A percentile compares a stretch with the other conserved stretches of the same genome.
These are phyloP conservation scores for Philhelius pedissequus DNA, from an alignment of 2,888 invertebrate species.

Conservation along the genomic window DNA sequence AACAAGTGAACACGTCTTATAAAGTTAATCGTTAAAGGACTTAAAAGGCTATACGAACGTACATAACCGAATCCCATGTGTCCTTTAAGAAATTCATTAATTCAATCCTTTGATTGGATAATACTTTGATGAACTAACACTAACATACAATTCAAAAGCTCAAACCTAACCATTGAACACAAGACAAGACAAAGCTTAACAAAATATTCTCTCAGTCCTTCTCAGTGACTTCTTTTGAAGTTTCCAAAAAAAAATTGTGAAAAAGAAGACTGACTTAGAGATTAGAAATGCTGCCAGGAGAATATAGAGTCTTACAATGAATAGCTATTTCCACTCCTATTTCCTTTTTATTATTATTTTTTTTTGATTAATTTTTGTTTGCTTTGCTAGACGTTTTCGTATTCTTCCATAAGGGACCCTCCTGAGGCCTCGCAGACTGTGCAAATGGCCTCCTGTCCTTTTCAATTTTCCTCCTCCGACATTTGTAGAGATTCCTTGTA, in stretches of 20 bases:
- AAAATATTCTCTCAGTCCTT: constrained; percentile 1
- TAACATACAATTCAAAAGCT: background rate
- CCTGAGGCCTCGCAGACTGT: background rate
- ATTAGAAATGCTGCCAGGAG: background rate
- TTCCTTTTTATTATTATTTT: background rate
- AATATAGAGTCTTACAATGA: background rate
- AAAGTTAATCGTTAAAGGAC: background rate
- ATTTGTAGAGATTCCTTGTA: constrained; percentile 27
- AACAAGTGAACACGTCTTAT: background rate
- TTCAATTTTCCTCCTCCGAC: constrained; percentile 13
- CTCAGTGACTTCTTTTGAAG: constrained; percentile 30
- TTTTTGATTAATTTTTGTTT: constrained; percentile 26
- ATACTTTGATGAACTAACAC: too few relatives aligned
- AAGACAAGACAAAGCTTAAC: constrained; percentile 7
- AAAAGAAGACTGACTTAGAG: constrained; percentile 22
- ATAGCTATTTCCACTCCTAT: constrained; percentile 29
- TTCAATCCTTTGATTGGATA: background rate
- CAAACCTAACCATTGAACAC: background rate
- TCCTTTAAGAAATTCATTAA: background rate
- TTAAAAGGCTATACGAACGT: background rate
- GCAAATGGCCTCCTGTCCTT: constrained; percentile 36
- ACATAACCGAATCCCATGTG: background rate
- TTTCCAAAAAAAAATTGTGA: constrained; percentile 21
- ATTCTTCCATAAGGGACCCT: background rate
- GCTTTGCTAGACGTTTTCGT: background rate